A percentile compares a stretch with the other conserved stretches of the same genome.
Evolutionary conservation across 2,113 vertebrate species (phyloP).

Genomic region (Chlamydotis undulata): DNA sequence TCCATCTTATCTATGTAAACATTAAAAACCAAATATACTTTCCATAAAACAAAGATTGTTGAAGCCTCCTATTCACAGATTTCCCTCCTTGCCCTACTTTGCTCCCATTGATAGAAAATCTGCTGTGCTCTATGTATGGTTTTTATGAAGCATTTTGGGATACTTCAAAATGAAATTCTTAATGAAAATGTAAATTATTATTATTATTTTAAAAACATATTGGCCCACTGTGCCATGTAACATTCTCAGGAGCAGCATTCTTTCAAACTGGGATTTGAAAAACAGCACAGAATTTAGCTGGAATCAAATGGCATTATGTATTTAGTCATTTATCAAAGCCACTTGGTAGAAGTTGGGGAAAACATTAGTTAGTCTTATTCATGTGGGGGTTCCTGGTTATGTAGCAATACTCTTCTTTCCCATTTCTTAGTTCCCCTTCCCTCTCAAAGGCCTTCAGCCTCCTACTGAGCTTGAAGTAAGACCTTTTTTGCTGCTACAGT

Average conservation of each 20-base stretch:
- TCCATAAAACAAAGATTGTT: neutral
- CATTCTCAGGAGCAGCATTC: conserved; percentile 35
- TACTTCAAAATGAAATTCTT: conserved; percentile 10
- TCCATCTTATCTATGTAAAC: neutral
- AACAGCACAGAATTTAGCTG: conserved; percentile 59
- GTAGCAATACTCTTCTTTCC: neutral
- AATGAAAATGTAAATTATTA: conserved; percentile 38
- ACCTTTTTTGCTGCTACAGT: neutral
- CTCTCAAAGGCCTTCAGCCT: neutral
- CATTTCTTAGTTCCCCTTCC: neutral
- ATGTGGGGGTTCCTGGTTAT: neutral
- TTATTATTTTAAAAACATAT: conserved; percentile 47
- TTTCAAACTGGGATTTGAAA: conserved; percentile 65
- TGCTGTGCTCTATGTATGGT: neutral
- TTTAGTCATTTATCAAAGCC: conserved; percentile 43
- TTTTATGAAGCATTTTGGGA: neutral
- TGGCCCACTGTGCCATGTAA: conserved; percentile 21
- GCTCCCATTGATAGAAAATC: neutral
- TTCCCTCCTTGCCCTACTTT: neutral
- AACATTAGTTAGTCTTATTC: conserved; percentile 19
- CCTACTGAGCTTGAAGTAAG: neutral
- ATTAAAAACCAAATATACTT: neutral
- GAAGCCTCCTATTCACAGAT: neutral
- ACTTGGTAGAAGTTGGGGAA: conserved; percentile 7
- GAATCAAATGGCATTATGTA: conserved; percentile 60